Conservation (phyloP, 2,797 vertebrate species). For the Gymnoscopelus braueri region DNA sequence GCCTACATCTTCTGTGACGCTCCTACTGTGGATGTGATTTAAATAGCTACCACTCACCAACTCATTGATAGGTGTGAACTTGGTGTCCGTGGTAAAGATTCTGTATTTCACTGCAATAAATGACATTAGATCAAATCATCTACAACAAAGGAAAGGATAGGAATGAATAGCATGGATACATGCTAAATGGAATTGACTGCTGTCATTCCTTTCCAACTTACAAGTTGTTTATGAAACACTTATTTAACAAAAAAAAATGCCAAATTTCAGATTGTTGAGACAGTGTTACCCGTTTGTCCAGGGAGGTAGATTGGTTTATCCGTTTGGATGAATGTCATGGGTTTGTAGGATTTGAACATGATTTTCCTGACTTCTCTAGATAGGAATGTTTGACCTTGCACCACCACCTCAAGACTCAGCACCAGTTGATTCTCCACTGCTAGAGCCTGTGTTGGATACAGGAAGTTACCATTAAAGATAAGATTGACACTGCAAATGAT, state of each 20-base stretch:
- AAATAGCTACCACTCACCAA: conserved; percentile 59
- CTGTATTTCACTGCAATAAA: conserved; percentile 83
- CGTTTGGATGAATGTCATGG: conserved; percentile 85
- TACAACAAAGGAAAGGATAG: no score
- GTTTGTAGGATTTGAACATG: conserved; percentile 65
- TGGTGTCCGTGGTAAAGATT: conserved; percentile 80
- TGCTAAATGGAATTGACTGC: no score
- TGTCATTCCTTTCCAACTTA: background rate
- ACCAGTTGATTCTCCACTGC: conserved; percentile 18
- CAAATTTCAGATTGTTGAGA: background rate
- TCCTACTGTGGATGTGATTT: no score
- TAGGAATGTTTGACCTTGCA: conserved; percentile 75
- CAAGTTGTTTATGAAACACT: background rate
- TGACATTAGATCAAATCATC: background rate
- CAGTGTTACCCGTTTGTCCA: conserved; percentile 80
- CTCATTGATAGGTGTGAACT: conserved; percentile 66
- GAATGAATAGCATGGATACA: no score
- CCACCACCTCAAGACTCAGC: conserved; percentile 59
- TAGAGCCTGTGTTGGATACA: conserved; percentile 58
- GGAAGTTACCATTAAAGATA: background rate
- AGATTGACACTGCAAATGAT: background rate
- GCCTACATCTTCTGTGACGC: no score
- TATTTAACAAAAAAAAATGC: background rate
- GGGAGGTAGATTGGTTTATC: conserved; percentile 92
- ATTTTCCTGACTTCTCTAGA: conserved; percentile 80